Percentiles rank a stretch among this genome's conserved stretches.
Conservation (phyloP, 1,140 invertebrate genomes). For the Geopemphigus sp. region DNA sequence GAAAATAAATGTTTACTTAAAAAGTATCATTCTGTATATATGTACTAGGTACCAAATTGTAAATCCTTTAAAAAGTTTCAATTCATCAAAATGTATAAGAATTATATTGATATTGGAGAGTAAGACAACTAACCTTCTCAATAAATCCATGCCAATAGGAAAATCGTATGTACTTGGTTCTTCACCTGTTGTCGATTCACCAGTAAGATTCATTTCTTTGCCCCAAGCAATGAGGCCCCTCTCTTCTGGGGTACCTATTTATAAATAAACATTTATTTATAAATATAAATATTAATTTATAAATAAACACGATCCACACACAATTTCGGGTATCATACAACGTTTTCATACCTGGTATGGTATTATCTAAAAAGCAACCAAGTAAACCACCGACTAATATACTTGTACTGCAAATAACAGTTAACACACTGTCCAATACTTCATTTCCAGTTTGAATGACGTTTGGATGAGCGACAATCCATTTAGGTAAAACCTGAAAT, state of each 20-base stretch:
- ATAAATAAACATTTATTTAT: neutral
- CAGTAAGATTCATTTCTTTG: constrained; percentile 65
- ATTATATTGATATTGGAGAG: too few species aligned
- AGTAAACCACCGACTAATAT: constrained; percentile 79
- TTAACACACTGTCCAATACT: constrained; percentile 71
- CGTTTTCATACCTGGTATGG: constrained; percentile 70
- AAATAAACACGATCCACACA: too few species aligned
- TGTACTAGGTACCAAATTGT: too few species aligned
- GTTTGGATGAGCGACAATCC: constrained; percentile 67
- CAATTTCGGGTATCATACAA: too few species aligned
- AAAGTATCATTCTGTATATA: too few species aligned
- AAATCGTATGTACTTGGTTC: constrained; percentile 69
- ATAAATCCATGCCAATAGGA: constrained; percentile 66
- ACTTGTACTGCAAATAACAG: constrained; percentile 76
- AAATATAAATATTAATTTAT: too few species aligned
- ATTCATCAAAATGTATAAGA: too few species aligned
- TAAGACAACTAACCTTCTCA: constrained; percentile 59
- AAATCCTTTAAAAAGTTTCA: too few species aligned
- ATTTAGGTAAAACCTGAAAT: constrained; percentile 67
- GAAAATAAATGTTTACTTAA: too few species aligned
- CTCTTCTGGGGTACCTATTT: constrained; percentile 66
- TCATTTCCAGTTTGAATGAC: constrained; percentile 69
- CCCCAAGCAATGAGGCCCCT: constrained; percentile 69
- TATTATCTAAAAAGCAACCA: constrained; percentile 80
- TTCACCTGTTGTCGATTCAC: constrained; percentile 56